Base-by-base conservation (phyloP, 2,797 vertebrate genomes). In the Xenopus petersii region DNA sequence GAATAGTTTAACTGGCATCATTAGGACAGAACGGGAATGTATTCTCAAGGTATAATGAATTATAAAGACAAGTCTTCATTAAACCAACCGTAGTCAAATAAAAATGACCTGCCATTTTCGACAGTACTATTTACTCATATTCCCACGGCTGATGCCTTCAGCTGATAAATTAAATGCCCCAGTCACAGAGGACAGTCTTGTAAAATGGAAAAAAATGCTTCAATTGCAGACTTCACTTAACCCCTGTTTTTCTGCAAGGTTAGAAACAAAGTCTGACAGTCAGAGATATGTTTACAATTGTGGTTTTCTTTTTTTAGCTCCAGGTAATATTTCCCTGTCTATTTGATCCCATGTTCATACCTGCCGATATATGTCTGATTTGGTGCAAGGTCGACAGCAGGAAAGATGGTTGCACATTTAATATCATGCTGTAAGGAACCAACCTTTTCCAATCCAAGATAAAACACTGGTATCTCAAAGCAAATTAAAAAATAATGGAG, bases 11-110 rank as follows among this genome's bases (percentile, higher is more conserved):
- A 80, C 64, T 1, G 86, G 81, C 67, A 42, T 80, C 83, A 74
- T 75, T 81, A 83, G 13, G 73, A 70, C 65, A 71, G 78, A 80
- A 78, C 80, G 71, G 33, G 80, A 77, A 84, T 82, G 80, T 82
- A 78, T 81, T 85, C 61, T 36, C 81, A 70, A 73, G 84, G 82
- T 46, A 69, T 80, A 79, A 80, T 84, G 82, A 88, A 85, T 89
- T 87, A 85, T 16, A 80, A 80, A 87, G 82, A 82, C 74, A 76
- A 81, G 89, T 87, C 82, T 86, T 88, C 88, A 88, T 87, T 87
- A 89, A 85, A 87, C 81, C 81, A 17, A 74, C 80, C 74, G 42
- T 75, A 82, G 84, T 81, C 86, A 83, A 88, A 88, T 83, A 82
- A 84, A 85, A 89, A 87, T 0, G 65, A 76, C 81, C 83, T 77